A percentile compares a stretch with the other conserved stretches of the same genome.
These are phyloP conservation scores for Drosophila jambulina DNA, from an alignment of 1,140 invertebrate species.

Conservation along the genomic window DNA sequence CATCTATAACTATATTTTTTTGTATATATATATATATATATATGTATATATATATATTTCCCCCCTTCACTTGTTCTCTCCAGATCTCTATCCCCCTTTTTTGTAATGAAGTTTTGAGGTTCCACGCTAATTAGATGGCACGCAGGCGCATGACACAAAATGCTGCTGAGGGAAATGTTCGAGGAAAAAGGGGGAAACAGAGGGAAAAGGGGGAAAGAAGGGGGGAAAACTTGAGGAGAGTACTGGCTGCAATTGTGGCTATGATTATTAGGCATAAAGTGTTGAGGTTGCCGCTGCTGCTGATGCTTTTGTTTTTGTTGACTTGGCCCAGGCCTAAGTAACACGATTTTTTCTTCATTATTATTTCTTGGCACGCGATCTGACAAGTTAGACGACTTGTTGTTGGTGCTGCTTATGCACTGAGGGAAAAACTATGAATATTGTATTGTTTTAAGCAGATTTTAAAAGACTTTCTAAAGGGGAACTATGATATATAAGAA, in stretches of 20 bases:
- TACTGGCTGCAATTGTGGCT: slow-evolving; percentile 41
- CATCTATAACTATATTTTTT: background rate
- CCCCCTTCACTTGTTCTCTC: background rate
- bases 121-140: slow-evolving; percentile 69
- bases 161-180: slow-evolving; percentile 11
- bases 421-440: background rate
- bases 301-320: slow-evolving; percentile 10
- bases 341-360: slow-evolving; percentile 80
- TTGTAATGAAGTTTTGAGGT: slow-evolving; percentile 46
- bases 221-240: background rate
- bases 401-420: slow-evolving; percentile 23
- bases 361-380: slow-evolving; percentile 83
- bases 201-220: background rate
- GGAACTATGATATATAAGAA: too few species aligned
- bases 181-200: background rate
- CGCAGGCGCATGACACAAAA: slow-evolving; percentile 66
- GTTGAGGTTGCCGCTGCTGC: slow-evolving; percentile 50
- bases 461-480: background rate
- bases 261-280: slow-evolving; percentile 75
- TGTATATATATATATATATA: background rate
- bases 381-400: slow-evolving; percentile 73
- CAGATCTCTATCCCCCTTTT: background rate
- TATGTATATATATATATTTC: background rate
- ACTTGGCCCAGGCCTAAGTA: slow-evolving; percentile 62
- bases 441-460: background rate